phyloP scores from a whole-genome alignment of 92 coral and sea anemone genomes.

The Pocillopora meandrina region DNA sequence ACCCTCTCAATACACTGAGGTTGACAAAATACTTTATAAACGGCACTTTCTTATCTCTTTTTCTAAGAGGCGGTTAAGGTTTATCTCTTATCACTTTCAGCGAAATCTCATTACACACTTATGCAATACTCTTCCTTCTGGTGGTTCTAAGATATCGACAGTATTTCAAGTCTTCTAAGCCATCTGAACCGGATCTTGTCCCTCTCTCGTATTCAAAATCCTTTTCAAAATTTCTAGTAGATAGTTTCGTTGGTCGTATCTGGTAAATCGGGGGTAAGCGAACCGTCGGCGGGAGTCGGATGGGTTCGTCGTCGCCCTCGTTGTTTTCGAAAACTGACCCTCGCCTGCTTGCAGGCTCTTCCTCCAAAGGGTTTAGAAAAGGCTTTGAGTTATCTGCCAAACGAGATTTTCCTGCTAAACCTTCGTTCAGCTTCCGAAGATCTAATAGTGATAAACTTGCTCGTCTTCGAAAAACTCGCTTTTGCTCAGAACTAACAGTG shows the following conservation, averaged over 20 bases:
- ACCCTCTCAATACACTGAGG: too few species aligned
- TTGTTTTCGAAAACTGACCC: not conserved
- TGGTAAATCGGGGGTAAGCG: conserved; percentile 51
- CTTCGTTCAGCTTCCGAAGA: conserved; percentile 26
- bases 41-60: too few species aligned
- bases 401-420: not conserved
- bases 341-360: not conserved
- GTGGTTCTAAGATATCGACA: conserved; percentile 68
- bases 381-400: not conserved
- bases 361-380: not conserved
- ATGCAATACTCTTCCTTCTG: conserved; percentile 20
- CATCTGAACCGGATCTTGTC: conserved; percentile 19
- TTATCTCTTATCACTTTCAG: too few species aligned
- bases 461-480: conserved; percentile 37
- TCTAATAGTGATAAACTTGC: conserved; percentile 40
- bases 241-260: conserved; percentile 17
- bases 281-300: conserved; percentile 49
- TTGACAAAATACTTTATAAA: too few species aligned
- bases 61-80: too few species aligned
- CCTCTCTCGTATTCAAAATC: conserved; percentile 23
- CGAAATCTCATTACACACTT: too few species aligned
- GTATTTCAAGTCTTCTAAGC: conserved; percentile 47
- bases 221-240: conserved; percentile 46
- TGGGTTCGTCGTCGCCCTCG: conserved; percentile 53
- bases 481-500: conserved; percentile 46